Evolutionary conservation across 2,797 vertebrate species (phyloP).

Genomic region (Echeneis naucrates): DNA sequence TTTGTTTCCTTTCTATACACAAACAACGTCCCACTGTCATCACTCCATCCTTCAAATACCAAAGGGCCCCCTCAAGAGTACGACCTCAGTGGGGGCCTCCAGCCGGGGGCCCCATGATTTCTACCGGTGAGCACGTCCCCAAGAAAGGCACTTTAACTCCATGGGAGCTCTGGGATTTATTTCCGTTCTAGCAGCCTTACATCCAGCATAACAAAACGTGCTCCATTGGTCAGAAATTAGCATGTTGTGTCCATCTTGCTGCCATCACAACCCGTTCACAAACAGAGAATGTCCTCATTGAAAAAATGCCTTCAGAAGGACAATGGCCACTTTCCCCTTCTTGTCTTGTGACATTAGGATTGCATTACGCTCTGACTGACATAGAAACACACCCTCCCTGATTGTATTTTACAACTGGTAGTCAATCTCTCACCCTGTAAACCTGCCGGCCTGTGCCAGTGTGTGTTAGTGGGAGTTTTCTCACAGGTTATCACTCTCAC

Average conservation of each 20-base stretch:
- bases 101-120: conserved; percentile 65
- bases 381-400: conserved; percentile 55
- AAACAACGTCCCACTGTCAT: conserved; percentile 82
- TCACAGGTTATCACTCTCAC: conserved; percentile 79
- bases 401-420: conserved; percentile 71
- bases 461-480: conserved; percentile 58
- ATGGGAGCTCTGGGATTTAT: conserved; percentile 38
- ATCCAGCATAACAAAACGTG: conserved; percentile 24
- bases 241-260: background rate
- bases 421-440: conserved; percentile 80
- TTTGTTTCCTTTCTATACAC: conserved; percentile 80
- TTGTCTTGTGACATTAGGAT: conserved; percentile 67
- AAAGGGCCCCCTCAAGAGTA: conserved; percentile 70
- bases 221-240: conserved; percentile 19
- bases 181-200: conserved; percentile 17
- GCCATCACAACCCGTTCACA: conserved; percentile 8
- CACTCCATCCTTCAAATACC: conserved; percentile 82
- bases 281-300: conserved; percentile 2
- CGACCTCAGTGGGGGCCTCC: conserved; percentile 51
- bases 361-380: conserved; percentile 66
- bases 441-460: conserved; percentile 61
- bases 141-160: conserved; percentile 55
- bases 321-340: conserved; percentile 30
- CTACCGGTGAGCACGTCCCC: conserved; percentile 59
- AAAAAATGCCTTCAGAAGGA: conserved; percentile 36